Evolutionary conservation across 2,113 vertebrate genomes (phyloP).

Genomic region (Mandrillus leucophaeus): DNA sequence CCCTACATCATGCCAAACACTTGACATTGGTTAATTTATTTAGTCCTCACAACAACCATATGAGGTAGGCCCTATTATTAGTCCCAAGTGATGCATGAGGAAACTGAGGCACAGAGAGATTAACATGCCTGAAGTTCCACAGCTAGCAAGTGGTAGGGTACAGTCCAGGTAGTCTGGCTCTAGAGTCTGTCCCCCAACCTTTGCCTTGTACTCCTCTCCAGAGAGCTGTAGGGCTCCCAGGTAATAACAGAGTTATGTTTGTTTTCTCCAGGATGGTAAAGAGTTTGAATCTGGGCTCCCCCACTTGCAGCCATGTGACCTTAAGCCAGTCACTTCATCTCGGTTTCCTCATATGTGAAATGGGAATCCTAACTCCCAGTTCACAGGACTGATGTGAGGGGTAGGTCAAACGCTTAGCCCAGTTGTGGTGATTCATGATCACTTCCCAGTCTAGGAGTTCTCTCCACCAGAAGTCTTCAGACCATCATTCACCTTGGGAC

Average conservation of each 20-base stretch:
- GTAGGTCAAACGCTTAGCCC: background rate
- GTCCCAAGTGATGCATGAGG: background rate
- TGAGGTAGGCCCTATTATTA: background rate
- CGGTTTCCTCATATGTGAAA: slow-evolving; percentile 37
- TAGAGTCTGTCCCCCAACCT: background rate
- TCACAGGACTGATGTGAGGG: background rate
- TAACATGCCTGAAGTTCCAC: background rate
- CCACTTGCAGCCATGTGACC: background rate
- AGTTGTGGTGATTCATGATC: background rate
- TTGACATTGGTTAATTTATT: background rate
- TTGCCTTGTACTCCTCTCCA: background rate
- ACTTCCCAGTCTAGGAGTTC: background rate
- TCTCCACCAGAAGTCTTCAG: background rate
- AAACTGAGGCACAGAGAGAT: slow-evolving; percentile 26
- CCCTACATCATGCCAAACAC: background rate
- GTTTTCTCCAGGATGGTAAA: background rate
- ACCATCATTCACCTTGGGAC: background rate
- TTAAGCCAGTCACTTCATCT: background rate
- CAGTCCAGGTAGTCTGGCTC: background rate
- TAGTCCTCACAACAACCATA: background rate
- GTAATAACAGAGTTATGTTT: background rate
- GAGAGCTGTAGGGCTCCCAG: background rate
- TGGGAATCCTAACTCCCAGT: background rate
- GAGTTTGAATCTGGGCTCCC: background rate
- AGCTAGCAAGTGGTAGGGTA: background rate